phyloP scores from a whole-genome alignment of 2,888 invertebrate species.

The Limnephilus auricula region DNA sequence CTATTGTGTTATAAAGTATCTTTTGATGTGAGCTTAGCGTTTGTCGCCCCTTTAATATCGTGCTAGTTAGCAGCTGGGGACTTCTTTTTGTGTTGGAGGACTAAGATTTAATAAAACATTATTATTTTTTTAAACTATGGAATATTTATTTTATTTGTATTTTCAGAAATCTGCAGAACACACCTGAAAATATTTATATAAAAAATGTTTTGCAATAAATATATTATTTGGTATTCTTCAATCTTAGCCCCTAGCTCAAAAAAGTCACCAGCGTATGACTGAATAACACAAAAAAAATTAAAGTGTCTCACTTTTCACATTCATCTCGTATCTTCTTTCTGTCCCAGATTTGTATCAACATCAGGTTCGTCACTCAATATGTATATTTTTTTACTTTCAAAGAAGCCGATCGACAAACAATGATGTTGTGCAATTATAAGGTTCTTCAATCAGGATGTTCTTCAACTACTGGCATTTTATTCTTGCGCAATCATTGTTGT shows the following conservation, averaged over 20 bases:
- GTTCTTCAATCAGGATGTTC: neutral
- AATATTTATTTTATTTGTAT: neutral
- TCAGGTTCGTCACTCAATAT: neutral
- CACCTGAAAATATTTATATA: neutral
- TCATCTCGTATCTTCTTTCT: neutral
- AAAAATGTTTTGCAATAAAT: neutral
- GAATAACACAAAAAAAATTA: neutral
- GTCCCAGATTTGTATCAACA: neutral
- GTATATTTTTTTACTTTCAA: neutral
- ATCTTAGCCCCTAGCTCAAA: neutral
- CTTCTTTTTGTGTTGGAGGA: neutral
- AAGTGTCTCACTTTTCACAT: neutral
- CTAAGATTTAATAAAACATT: neutral
- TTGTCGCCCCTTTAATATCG: no score
- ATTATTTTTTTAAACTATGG: neutral
- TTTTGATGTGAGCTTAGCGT: no score
- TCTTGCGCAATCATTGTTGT: neutral
- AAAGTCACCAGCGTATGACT: neutral
- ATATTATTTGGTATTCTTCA: neutral
- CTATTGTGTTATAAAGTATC: no score
- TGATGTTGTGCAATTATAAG: neutral
- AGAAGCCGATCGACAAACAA: neutral
- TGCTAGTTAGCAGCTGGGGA: neutral
- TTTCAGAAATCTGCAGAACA: neutral
- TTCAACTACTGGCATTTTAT: neutral